Base-by-base conservation (phyloP, 2,888 invertebrate genomes). In the Dysmachus trigonus region DNA sequence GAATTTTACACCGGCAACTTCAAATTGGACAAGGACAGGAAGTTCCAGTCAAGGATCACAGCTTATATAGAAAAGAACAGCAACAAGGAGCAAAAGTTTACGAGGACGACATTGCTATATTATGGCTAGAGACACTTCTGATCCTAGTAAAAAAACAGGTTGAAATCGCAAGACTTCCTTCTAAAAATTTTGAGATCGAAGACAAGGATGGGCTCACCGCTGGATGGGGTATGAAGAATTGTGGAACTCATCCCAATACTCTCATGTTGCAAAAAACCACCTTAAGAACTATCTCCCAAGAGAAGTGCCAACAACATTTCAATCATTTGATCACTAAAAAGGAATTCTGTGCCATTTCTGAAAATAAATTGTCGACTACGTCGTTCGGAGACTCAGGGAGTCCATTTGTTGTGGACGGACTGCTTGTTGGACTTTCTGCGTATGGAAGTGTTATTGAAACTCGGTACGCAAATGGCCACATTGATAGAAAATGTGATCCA, bases 301-400 rank as follows among this genome's bases (percentile, higher is more conserved):
- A 33, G 5, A 15, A 10, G 7, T 77, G 77, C 15, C 53, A 53
- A 31, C 0, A 1, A 8, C 8, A 53, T 53, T 33, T 31, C 10
- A 53, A 31, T 8, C n/a, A 30, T 1, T 0, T 1, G 13, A 81
- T 81, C 18, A 35, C 81, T 7, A 15, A 33, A 0, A 53, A 81
- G 0, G 81, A 62, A 8, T 47, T 81, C 10, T 81, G 81, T 33
- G 33, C 13, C 7, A 18, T 53, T 22, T 33, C 51, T 0, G 33
- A 62, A 6, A 4, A 53, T 6, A 53, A 33, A n/a, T 31, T 2
- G n/a, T 51, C 81, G 15, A 53, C 30, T 53, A 53, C 6, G 3
- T 81, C 53, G 13, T 18, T 18, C 5, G 81, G 81, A 81, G 81
- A 81, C 51, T 81, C 81, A 33, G 81, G 81, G 6, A 51, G 81